Base-by-base conservation (phyloP, 2,797 vertebrate species). In the Acestrorhynchus altus region DNA sequence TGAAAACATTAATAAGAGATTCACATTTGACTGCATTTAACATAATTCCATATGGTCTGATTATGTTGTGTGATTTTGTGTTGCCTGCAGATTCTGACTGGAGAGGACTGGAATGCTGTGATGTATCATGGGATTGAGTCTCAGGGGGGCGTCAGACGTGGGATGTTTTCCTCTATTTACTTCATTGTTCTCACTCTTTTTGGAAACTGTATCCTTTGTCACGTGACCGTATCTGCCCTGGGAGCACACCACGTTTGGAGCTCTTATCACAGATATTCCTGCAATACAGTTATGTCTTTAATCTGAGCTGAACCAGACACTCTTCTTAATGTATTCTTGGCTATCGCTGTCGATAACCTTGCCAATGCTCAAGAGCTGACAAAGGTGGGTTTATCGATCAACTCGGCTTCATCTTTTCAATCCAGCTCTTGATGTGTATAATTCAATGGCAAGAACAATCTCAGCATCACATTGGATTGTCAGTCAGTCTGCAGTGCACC, bases 91-190 rank as follows among this genome's bases (percentile, higher is more conserved):
- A 97, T 99, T 88, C 92, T 99, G 86, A 99, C 98, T 0, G 98
- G 98, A 0, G 98, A 99, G 68, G 98, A 99, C 91, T 99, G 98
- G 98, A 99, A 99, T 0, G 96, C 94, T 0, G 98, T 99, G 70
- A 99, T 99, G 98, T 99, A 99, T 83, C 96, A 97, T 0, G 98
- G 96, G 49, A 99, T 99, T 0, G 95, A 98, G 76, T 99, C 98
- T 0, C 97, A 98, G 75, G 97, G 97, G 0, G 98, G 97, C 0
- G 97, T 99, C 68, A 94, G 86, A 10, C 91, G 94, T 0, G 98
- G 97, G 73, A 99, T 99, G 97, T 95, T 97, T 89, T 98, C 95
- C 4, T 98, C 96, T 1, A 90, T 98, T 79, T 99, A 98, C 88
- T 99, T 99, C 92, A 99, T 99, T 0, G 95, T 99, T 76, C 92